Percentiles rank a stretch among this genome's conserved stretches.
These are phyloP conservation scores for Anastrepha ludens DNA, from an alignment of 1,140 invertebrate species.

Conservation along the genomic window DNA sequence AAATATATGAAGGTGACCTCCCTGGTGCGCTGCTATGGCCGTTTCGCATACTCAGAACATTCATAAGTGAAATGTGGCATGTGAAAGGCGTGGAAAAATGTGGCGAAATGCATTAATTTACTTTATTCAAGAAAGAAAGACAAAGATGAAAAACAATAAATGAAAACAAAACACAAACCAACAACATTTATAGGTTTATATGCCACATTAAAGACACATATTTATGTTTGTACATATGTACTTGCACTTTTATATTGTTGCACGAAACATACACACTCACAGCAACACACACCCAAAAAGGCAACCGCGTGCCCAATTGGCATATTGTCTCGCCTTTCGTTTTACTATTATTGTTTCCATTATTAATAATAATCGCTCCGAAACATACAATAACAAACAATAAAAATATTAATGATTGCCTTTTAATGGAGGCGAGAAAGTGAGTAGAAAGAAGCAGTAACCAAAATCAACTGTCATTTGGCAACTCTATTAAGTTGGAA, in stretches of 20 bases:
- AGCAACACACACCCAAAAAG: neutral
- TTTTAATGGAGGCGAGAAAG: conserved; percentile 41
- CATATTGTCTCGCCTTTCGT: conserved; percentile 37
- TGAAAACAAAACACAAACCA: neutral
- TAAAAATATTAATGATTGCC: conserved; percentile 51
- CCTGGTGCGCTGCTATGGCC: neutral
- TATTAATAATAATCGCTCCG: conserved; percentile 52
- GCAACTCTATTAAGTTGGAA: conserved; percentile 50
- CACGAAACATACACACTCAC: neutral
- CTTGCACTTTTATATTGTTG: neutral
- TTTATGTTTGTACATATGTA: neutral
- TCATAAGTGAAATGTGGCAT: conserved; percentile 30
- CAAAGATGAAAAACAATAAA: neutral
- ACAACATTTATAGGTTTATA: neutral
- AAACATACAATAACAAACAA: conserved; percentile 52
- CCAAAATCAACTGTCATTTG: conserved; percentile 42
- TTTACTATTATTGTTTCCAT: conserved; percentile 52
- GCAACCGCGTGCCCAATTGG: conserved; percentile 49
- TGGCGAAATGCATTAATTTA: conserved; percentile 43
- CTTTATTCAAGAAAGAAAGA: conserved; percentile 36
- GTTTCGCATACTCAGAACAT: neutral
- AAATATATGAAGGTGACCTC: neutral
- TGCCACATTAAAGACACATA: neutral
- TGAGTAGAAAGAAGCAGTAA: conserved; percentile 10
- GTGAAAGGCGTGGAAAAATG: conserved; percentile 51